Base-by-base conservation (phyloP, 2,888 invertebrate species). In the Halictus quadricinctus region DNA sequence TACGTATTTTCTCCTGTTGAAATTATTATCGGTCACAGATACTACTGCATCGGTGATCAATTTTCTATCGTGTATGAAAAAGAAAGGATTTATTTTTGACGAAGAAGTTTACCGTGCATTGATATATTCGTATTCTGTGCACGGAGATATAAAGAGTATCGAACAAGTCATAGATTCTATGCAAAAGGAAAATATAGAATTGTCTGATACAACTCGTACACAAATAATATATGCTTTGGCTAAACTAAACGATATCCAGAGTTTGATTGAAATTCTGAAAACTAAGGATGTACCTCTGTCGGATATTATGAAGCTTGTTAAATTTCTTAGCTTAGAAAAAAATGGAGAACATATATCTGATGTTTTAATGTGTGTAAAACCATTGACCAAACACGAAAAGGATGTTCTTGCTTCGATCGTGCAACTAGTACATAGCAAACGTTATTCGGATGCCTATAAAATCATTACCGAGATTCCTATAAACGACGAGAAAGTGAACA, bases 51-150 rank as follows among this genome's bases (percentile, higher is more conserved):
- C 96, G 91, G 95, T 96, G 0, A 94, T 95, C 21, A 95, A 95
- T 89, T 94, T 97, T 10, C 94, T 97, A 79, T 94, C 95, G 2
- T 95, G 96, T 73, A 97, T 97, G 96, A 96, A 96, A 89, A 91
- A 95, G 1, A 94, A 94, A 29, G 94, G 94, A 1, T 93, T 96
- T 72, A 93, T 96, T 0, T 94, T 96, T 0, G 96, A 95, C n/a
- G 96, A 96, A 89, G 94, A 94, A 81, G 94, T 96, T 36, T 96
- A 96, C 79, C 96, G 96, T 89, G 95, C 95, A 0, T 94, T 97
- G 0, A 95, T 97, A 15, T 92, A 96, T 79, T 96, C 96, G 18
- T 96, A 97, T 92, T 92, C 93, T 0, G 91, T 91, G 2, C 92
- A 87, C 74, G 94, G 93, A 0, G 95, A 95, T 85, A 79, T 95